Evolutionary conservation across 2,888 invertebrate genomes (phyloP), one percentile per base, ranked within the genome.

Genomic region (Perdita meconis): DNA sequence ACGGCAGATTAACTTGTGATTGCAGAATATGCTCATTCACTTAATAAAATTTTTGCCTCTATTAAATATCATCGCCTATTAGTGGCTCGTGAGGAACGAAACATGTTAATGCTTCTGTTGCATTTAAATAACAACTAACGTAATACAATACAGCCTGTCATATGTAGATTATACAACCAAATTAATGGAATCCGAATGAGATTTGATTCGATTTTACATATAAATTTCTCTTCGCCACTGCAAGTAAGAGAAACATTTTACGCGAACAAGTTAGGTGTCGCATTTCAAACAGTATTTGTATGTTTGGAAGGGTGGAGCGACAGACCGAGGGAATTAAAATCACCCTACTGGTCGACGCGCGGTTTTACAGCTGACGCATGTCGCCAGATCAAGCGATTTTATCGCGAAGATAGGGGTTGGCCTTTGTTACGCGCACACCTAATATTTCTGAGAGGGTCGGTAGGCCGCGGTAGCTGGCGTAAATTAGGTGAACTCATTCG

Each of bases 311-410:
- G 84, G 80, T 80, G 71, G 83, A 83, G 72, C 82, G 82, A 79
- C 80, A 70, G 84, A 81, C 73, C 70, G 79, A 81, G 83, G 81
- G 86, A 89, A 89, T 89, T 89, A 89, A 89, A 89, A 89, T 88
- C 88, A 88, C 86, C 86, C 88, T 81, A 84, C 2, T 86, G 84
- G 82, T 79, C 72, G 80, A 70, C 85, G 83, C 74, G 70, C 81
- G 86, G 88, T 84, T 87, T 88, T 87, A 80, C 84, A 73, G 76
- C 72, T 72, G 83, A 82, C 69, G 74, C 80, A 71, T 42, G 70
- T 65, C 34, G 55, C 63, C 57, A 79, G 84, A 83, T 83, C 76
- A 63, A 74, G 64, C 53, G 83, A 83, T 83, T 68, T 63, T 30
- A 47, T 44, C 57, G 65, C 8, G 19, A 55, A 0, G 34, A 34